Evolutionary conservation across 2,888 invertebrate species (phyloP).

Genomic region (Drosophila neonasuta): DNA sequence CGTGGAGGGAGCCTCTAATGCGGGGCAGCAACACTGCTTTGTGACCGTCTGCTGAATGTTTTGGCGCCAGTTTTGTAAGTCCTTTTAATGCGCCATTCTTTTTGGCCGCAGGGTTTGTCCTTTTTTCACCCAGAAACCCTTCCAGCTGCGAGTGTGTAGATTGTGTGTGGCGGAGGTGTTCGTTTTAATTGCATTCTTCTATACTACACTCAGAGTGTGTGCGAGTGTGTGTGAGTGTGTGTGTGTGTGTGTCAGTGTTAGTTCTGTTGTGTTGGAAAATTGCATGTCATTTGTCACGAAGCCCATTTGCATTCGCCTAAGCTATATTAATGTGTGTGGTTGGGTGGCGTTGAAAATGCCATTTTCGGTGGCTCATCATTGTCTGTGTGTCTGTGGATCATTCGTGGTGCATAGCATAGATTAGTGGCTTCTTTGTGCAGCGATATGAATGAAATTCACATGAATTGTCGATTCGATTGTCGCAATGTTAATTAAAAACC

Average conservation of each 20-base stretch:
- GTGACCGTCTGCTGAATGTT: constrained; percentile 58
- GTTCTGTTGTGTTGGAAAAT: constrained; percentile 58
- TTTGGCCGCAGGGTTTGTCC: constrained; percentile 30
- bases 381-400: constrained; percentile 1
- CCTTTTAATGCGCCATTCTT: constrained; percentile 53
- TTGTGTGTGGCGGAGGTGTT: constrained; percentile 57
- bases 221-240: background rate
- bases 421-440: constrained; percentile 5
- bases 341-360: constrained; percentile 11
- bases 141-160: constrained; percentile 33
- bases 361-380: constrained; percentile 19
- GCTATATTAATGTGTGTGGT: constrained; percentile 72
- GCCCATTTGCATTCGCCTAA: constrained; percentile 72
- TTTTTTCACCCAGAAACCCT: constrained; percentile 28
- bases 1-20: constrained; percentile 39
- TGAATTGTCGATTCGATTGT: constrained; percentile 14
- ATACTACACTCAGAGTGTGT: background rate
- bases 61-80: constrained; percentile 58
- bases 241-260: constrained; percentile 1
- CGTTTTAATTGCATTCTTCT: constrained; percentile 70
- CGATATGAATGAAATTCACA: constrained; percentile 6
- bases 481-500: constrained; percentile 3
- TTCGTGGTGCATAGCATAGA: background rate
- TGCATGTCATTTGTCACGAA: constrained; percentile 75
- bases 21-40: constrained; percentile 54